These are phyloP conservation scores for Pangasianodon gigas DNA, from an alignment of 2,113 vertebrate genomes.

Conservation along the genomic window DNA sequence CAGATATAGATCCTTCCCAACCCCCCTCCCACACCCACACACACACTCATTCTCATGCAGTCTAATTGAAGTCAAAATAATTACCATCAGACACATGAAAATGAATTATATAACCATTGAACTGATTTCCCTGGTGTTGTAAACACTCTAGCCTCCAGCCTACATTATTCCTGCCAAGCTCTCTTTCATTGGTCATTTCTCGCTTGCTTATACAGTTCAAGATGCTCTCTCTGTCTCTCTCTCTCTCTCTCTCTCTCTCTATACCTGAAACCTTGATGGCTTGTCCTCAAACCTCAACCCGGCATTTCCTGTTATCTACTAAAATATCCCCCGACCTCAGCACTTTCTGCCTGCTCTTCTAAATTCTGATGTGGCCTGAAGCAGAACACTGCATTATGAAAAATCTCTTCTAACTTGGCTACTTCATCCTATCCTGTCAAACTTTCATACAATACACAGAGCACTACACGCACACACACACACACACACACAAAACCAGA, in stretches of 20 bases:
- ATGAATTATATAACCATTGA: not conserved
- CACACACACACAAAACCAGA: not conserved
- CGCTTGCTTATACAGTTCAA: not conserved
- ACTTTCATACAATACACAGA: not conserved
- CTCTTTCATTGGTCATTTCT: not conserved
- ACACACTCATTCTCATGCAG: not conserved
- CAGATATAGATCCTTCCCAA: not conserved
- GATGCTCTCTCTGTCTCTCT: not conserved
- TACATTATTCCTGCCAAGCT: not conserved
- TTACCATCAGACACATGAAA: not conserved
- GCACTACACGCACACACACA: not conserved
- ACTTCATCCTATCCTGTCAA: not conserved
- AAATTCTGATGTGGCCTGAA: conserved; percentile 38
- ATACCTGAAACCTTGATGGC: conserved; percentile 27
- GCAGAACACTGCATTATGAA: conserved; percentile 32
- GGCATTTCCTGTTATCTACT: conserved; percentile 53
- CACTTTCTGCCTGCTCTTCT: conserved; percentile 44
- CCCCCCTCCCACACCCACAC: not conserved
- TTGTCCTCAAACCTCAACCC: conserved; percentile 44
- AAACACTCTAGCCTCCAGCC: not conserved
- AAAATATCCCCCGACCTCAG: conserved; percentile 48
- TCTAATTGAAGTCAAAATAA: not conserved
- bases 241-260: not conserved
- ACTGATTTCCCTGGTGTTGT: not conserved
- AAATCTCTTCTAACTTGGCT: conserved; percentile 17